These are phyloP conservation scores for Lepidonotus clava DNA, from an alignment of 2,888 invertebrate species.

Conservation along the genomic window DNA sequence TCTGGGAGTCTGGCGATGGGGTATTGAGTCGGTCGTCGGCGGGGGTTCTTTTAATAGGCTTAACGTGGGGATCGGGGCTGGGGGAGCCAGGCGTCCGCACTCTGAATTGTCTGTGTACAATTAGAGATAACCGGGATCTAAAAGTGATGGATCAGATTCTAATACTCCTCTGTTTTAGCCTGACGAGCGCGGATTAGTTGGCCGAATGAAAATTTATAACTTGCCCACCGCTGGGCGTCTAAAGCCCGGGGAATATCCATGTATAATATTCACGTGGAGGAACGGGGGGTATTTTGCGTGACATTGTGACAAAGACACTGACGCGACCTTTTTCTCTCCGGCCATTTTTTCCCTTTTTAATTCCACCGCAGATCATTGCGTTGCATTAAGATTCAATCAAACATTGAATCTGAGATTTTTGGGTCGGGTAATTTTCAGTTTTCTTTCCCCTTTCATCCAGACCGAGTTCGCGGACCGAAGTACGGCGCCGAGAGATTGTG, in stretches of 20 bases:
- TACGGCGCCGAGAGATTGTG: constrained; percentile 20
- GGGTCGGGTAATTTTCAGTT: no score
- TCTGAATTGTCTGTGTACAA: constrained; percentile 33
- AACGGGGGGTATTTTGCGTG: no score
- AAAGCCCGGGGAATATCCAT: no score
- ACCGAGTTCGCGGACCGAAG: no score
- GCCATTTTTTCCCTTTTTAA: no score
- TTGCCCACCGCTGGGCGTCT: neutral
- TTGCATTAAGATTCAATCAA: no score
- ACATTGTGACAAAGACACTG: no score
- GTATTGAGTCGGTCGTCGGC: neutral
- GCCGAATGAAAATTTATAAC: constrained; percentile 41
- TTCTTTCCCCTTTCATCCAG: no score
- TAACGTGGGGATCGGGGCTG: constrained; percentile 34
- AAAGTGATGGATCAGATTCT: constrained; percentile 35
- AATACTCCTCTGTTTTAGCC: constrained; percentile 35
- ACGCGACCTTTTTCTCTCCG: no score
- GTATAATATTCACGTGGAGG: no score
- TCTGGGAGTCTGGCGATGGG: neutral
- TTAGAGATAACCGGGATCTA: constrained; percentile 52
- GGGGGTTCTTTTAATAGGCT: constrained; percentile 41
- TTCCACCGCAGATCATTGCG: no score
- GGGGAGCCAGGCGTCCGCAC: neutral
- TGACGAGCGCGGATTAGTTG: constrained; percentile 20
- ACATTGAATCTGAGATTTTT: no score